These are phyloP conservation scores for Parnassius orleans DNA, from an alignment of 2,888 invertebrate genomes.

Conservation along the genomic window DNA sequence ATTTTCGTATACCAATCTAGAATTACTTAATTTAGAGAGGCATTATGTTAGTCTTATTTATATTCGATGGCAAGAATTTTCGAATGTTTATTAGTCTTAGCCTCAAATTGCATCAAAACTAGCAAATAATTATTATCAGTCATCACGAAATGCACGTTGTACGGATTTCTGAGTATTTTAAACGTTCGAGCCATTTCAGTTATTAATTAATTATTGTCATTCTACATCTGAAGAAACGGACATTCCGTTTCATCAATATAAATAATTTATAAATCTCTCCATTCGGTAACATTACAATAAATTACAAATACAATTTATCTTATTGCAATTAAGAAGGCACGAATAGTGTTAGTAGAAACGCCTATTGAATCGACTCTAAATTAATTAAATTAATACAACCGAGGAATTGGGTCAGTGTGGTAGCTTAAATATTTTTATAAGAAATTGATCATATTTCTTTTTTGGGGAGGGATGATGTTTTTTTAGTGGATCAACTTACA, in stretches of 20 bases:
- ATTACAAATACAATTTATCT: conserved; percentile 33
- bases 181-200: conserved; percentile 35
- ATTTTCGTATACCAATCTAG: background rate
- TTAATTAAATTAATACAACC: background rate
- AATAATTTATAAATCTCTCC: conserved; percentile 31
- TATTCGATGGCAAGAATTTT: conserved; percentile 54
- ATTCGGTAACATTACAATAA: conserved; percentile 37
- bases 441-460: too few species aligned
- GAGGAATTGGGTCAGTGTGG: background rate
- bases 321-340: conserved; percentile 17
- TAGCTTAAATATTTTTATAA: too few species aligned
- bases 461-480: too few species aligned
- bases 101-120: conserved; percentile 31
- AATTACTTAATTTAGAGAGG: background rate
- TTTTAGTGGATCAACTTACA: too few species aligned
- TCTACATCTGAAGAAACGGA: conserved; percentile 14
- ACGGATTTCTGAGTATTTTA: conserved; percentile 38
- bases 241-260: conserved; percentile 41
- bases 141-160: conserved; percentile 8
- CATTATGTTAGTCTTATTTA: conserved; percentile 33
- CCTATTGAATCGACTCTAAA: background rate
- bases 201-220: conserved; percentile 3
- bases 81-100: conserved; percentile 39
- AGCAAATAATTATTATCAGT: background rate
- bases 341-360: conserved; percentile 10